A percentile compares a stretch with the other conserved stretches of the same genome.
These are phyloP conservation scores for Microplitis deprimator DNA, from an alignment of 2,888 invertebrate species.

Conservation along the genomic window DNA sequence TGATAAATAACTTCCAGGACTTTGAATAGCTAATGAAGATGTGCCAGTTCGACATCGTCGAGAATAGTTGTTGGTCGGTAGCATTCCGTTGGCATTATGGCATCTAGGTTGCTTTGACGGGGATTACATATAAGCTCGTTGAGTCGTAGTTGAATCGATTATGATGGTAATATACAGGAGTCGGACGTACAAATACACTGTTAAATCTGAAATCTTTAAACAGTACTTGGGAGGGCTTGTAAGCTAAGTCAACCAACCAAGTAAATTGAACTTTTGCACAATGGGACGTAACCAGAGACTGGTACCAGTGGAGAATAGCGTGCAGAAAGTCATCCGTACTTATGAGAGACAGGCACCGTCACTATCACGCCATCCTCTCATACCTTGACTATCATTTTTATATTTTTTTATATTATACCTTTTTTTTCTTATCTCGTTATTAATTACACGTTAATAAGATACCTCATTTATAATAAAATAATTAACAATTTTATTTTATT, in stretches of 20 bases:
- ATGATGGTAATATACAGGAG: conserved; percentile 10
- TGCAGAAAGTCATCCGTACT: conserved; percentile 59
- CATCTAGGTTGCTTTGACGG: conserved; percentile 43
- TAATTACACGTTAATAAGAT: too few species aligned
- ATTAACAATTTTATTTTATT: neutral
- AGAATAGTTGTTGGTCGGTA: conserved; percentile 55
- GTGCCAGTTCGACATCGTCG: conserved; percentile 53
- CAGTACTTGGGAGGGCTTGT: conserved; percentile 35
- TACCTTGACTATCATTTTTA: neutral
- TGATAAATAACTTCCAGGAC: conserved; percentile 45
- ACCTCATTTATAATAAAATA: conserved; percentile 4
- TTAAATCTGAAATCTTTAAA: conserved; percentile 24
- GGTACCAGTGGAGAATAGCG: conserved; percentile 65
- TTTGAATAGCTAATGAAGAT: conserved; percentile 47
- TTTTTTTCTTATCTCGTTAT: neutral
- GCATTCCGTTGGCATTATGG: conserved; percentile 58
- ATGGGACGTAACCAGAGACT: conserved; percentile 59
- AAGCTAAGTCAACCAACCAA: conserved; percentile 43
- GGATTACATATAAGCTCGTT: conserved; percentile 50
- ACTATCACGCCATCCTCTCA: conserved; percentile 55
- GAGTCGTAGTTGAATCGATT: conserved; percentile 47
- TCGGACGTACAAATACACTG: conserved; percentile 38
- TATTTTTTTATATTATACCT: neutral
- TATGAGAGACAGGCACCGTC: conserved; percentile 61
- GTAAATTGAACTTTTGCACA: conserved; percentile 59